phyloP scores from a whole-genome alignment of 2,797 vertebrate species.

The Mus caroli region DNA sequence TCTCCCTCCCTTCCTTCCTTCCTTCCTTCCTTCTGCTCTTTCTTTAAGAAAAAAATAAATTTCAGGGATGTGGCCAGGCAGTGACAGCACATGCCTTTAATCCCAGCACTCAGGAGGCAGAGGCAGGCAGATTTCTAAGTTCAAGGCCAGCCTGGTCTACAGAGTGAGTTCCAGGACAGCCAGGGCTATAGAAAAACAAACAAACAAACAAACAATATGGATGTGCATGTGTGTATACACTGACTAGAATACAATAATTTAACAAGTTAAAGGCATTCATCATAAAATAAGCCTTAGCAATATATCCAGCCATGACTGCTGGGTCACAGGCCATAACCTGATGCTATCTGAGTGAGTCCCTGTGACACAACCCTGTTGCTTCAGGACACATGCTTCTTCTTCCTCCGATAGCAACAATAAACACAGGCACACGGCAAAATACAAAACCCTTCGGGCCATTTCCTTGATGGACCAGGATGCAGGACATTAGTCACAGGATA shows the following conservation, averaged over 20 bases:
- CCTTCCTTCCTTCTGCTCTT: too few species aligned
- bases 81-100: too few species aligned
- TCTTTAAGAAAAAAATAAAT: background rate
- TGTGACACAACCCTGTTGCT: background rate
- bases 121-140: too few species aligned
- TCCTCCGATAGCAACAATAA: background rate
- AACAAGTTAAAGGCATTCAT: background rate
- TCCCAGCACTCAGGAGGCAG: too few species aligned
- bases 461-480: background rate
- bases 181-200: too few species aligned
- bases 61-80: background rate
- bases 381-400: constrained; percentile 8
- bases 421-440: background rate
- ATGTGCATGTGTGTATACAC: background rate
- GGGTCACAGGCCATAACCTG: background rate
- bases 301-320: background rate
- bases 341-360: constrained; percentile 26
- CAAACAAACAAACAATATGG: too few species aligned
- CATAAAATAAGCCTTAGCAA: constrained; percentile 53
- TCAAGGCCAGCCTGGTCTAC: too few species aligned
- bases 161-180: too few species aligned
- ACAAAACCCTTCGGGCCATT: background rate
- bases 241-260: background rate
- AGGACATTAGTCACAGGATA: background rate
- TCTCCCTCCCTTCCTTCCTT: too few species aligned